Evolutionary conservation across 1,140 invertebrate species (phyloP).

Genomic region (Drosophila navojoa): DNA sequence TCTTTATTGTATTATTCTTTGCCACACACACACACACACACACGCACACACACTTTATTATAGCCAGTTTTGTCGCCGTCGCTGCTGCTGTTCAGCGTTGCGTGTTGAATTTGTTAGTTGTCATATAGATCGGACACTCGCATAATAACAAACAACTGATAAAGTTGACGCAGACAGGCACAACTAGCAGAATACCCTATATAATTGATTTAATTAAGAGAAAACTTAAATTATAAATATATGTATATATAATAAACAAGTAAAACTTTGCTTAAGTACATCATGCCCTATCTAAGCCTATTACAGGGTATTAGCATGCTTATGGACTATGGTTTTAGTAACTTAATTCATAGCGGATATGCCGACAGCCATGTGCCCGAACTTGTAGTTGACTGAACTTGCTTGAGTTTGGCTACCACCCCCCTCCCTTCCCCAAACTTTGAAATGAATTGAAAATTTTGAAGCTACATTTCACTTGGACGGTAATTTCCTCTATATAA

Average conservation of each 20-base stretch:
- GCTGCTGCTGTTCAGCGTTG: conserved; percentile 55
- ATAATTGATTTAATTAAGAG: too few species aligned
- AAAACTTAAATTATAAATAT: too few species aligned
- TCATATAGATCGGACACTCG: conserved; percentile 47
- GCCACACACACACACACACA: conserved; percentile 18
- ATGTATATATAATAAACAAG: too few species aligned
- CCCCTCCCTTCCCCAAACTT: too few species aligned
- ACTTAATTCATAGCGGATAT: conserved; percentile 24
- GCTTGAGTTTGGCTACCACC: neutral
- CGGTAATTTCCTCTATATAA: conserved; percentile 8
- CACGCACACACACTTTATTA: conserved; percentile 44
- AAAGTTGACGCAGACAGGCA: neutral
- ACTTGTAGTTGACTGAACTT: conserved; percentile 48
- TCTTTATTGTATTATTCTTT: conserved; percentile 39
- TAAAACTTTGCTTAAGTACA: too few species aligned
- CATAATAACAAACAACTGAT: conserved; percentile 20
- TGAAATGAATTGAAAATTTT: conserved; percentile 25
- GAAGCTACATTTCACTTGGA: conserved; percentile 19
- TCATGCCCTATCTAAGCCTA: too few species aligned
- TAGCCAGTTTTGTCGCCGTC: conserved; percentile 63
- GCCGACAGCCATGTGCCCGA: conserved; percentile 20
- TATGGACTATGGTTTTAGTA: neutral
- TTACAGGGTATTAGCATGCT: conserved; percentile 22
- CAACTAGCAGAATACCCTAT: conserved; percentile 15
- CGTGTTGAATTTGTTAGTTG: conserved; percentile 56